Conservation (phyloP, 2,888 invertebrate species). For the Metellina segmentata region DNA sequence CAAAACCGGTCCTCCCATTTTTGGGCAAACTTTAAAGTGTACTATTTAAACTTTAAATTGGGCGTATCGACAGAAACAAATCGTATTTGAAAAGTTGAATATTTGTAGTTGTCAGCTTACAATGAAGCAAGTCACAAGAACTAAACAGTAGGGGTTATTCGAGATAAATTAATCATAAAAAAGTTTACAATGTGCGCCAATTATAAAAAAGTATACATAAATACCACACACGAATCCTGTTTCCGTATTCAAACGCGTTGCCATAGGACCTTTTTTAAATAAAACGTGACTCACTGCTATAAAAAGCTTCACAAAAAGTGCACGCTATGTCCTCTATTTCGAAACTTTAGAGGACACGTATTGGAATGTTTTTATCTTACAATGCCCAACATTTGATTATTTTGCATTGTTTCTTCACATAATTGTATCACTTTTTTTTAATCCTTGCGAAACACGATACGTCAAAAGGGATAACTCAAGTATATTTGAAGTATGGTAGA, state of each 20-base stretch:
- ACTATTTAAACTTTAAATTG: constrained; percentile 45
- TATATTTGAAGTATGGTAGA: no score
- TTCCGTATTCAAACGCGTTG: constrained; percentile 74
- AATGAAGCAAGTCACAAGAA: constrained; percentile 12
- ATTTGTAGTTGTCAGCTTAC: neutral
- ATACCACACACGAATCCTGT: constrained; percentile 76
- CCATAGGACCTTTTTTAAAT: constrained; percentile 32
- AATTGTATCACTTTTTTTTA: no score
- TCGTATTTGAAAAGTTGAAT: constrained; percentile 5
- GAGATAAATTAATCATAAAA: constrained; percentile 50
- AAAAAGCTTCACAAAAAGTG: constrained; percentile 29
- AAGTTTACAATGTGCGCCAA: constrained; percentile 68
- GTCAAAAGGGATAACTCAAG: no score
- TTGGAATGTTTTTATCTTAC: no score
- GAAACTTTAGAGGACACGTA: neutral
- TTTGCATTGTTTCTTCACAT: no score
- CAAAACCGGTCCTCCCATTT: constrained; percentile 73
- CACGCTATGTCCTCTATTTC: neutral
- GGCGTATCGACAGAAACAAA: constrained; percentile 55
- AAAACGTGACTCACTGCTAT: constrained; percentile 57
- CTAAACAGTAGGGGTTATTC: constrained; percentile 21
- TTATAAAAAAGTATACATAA: constrained; percentile 71
- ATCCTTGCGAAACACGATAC: no score
- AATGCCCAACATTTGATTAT: no score
- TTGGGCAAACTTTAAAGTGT: constrained; percentile 43